phyloP scores from a whole-genome alignment of 92 coral and sea anemone genomes.

The Siderastrea radians region DNA sequence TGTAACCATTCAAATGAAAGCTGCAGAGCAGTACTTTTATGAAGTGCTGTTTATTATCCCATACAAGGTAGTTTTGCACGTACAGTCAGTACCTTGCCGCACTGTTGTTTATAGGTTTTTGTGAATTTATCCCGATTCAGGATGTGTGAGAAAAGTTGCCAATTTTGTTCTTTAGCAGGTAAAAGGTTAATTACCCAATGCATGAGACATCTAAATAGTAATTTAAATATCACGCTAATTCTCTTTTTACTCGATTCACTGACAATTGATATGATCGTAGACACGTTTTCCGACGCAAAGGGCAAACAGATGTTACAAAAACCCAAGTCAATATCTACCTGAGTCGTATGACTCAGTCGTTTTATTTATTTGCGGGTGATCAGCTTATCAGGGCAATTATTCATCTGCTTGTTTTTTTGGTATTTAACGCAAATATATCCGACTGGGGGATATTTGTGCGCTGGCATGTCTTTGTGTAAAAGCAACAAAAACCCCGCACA shows the following conservation, averaged over 20 bases:
- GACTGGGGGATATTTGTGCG: neutral
- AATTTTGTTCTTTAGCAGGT: neutral
- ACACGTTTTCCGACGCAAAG: neutral
- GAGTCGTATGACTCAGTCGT: neutral
- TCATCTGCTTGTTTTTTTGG: constrained; percentile 3
- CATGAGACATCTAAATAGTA: neutral
- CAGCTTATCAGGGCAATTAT: constrained; percentile 28
- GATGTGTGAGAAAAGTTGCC: too few relatives aligned
- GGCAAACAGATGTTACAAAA: neutral
- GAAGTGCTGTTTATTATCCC: too few relatives aligned
- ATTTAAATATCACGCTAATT: constrained; percentile 23
- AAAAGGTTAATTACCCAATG: neutral
- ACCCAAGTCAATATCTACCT: neutral
- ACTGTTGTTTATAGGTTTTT: too few relatives aligned
- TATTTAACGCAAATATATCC: neutral
- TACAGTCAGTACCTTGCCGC: too few relatives aligned
- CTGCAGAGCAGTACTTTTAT: too few relatives aligned
- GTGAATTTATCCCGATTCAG: too few relatives aligned
- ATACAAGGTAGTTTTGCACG: too few relatives aligned
- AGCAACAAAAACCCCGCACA: too few relatives aligned
- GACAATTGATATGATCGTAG: neutral
- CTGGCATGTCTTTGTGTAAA: neutral
- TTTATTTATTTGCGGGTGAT: constrained; percentile 29
- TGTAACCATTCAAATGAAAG: too few relatives aligned
- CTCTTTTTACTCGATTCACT: neutral